Base-by-base conservation (phyloP, 2,888 invertebrate species). In the Sylvicola fuscatus region DNA sequence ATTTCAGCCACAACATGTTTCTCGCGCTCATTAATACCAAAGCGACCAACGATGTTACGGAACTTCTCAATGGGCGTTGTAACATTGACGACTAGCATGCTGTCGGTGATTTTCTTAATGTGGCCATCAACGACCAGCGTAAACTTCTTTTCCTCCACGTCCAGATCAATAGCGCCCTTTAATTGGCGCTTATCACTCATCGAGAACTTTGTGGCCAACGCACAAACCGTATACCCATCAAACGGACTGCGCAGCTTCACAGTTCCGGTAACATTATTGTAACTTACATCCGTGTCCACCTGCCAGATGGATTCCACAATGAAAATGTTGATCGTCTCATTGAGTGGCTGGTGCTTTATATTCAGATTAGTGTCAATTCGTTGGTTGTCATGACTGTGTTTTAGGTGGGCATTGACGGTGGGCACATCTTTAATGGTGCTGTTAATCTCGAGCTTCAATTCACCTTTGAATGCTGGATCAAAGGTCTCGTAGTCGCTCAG, bases 1-100 rank as follows among this genome's bases (percentile, higher is more conserved):
- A 83, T 58, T 58, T 78, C 71, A 0, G 82, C 79, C 1, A 82
- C 77, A 0, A 79, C 55, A 51, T 81, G 79, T 33, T 68, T 62
- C 35, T 75, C 67, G 4, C 64, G 61, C 42, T 81, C 79, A 2
- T 75, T 71, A 37, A 82, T 66, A 1, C 80, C 80, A 45, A 82
- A 72, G 3, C 74, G 60, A 1, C 74, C 79, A 1, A 67, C 65
- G 14, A 78, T 62, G 11, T 64, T 67, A 0, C 69, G 62, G 46
- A 72, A 71, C 37, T 72, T 72, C 34, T 75, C 69, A 33, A 74
- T 58, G 0, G 80, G 78, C 3, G 80, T 79, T 0, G 79, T 80
- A 3, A 81, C 66, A 51, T 82, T 82, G 13, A 82, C 66, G 1
- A 66, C 64, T 2, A 81, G 50, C 72, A 76, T 77, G 41, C 76